Conservation (phyloP, 2,888 invertebrate genomes). For the Cantharis nigra region DNA sequence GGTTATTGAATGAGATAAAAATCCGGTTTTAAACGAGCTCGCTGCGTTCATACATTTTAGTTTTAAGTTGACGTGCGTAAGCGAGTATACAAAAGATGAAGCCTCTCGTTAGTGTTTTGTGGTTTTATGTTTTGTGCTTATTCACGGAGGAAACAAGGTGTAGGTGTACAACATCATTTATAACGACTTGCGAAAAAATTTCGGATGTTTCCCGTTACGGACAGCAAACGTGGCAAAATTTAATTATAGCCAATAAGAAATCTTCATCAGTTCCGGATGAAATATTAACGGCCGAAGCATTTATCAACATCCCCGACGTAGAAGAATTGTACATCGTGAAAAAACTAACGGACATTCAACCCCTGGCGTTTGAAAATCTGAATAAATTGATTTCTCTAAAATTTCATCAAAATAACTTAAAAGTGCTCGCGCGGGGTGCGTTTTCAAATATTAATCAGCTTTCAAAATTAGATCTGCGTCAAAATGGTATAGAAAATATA, state of each 20-base stretch:
- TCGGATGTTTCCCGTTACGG: constrained; percentile 24
- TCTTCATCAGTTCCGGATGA: constrained; percentile 5
- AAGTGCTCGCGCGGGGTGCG: constrained; percentile 13
- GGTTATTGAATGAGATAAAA: not conserved
- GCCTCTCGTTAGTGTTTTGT: not conserved
- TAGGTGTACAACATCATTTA: constrained; percentile 20
- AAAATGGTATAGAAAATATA: constrained; percentile 25
- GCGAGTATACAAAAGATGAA: not conserved
- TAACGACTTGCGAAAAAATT: constrained; percentile 28
- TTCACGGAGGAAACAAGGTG: not conserved
- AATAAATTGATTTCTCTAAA: constrained; percentile 21
- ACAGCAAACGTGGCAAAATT: constrained; percentile 21
- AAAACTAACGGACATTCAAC: constrained; percentile 13
- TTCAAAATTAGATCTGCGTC: constrained; percentile 25
- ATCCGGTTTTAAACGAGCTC: not conserved
- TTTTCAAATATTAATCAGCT: constrained; percentile 21
- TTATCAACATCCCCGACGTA: constrained; percentile 15
- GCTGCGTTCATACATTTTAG: not conserved
- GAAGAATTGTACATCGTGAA: constrained; percentile 28
- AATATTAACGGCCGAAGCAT: constrained; percentile 11
- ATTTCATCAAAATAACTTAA: constrained; percentile 25
- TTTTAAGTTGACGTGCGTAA: not conserved
- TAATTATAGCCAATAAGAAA: constrained; percentile 19
- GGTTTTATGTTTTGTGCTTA: not conserved
- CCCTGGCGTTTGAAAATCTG: constrained; percentile 21